phyloP scores from a whole-genome alignment of 2,797 vertebrate species.

The Rhinichthys osculus region DNA sequence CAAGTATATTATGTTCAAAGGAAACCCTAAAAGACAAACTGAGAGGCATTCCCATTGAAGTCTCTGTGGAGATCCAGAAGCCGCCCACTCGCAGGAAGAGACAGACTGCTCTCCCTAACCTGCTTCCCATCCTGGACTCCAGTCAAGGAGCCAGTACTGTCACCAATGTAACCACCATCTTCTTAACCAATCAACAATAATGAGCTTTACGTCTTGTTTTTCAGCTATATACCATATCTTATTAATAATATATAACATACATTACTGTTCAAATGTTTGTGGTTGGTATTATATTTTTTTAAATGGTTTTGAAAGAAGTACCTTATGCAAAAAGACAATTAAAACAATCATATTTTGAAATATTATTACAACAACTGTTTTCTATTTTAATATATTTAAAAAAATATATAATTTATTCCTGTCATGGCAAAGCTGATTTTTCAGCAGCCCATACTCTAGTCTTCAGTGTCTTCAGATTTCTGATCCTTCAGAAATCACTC shows the following conservation, averaged over 20 bases:
- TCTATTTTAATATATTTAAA: background rate
- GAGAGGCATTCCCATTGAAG: conserved; percentile 86
- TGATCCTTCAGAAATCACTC: background rate
- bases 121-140: conserved; percentile 84
- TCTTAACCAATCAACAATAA: background rate
- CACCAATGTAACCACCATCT: conserved; percentile 74
- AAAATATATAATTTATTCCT: background rate
- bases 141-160: conserved; percentile 69
- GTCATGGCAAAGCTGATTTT: background rate
- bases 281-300: background rate
- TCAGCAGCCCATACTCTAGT: background rate
- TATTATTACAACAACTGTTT: background rate
- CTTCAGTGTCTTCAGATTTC: background rate
- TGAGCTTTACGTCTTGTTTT: background rate
- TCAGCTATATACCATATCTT: background rate
- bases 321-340: background rate
- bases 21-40: conserved; percentile 92
- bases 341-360: background rate
- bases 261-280: background rate
- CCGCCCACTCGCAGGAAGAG: conserved; percentile 75
- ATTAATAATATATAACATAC: background rate
- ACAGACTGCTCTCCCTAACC: conserved; percentile 70
- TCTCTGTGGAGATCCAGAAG: conserved; percentile 80
- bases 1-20: conserved; percentile 66
- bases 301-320: conserved; percentile 1